Evolutionary conservation across 2,888 invertebrate species (phyloP), one percentile per base, ranked within the genome.

Genomic region (Temnothorax ravouxi): DNA sequence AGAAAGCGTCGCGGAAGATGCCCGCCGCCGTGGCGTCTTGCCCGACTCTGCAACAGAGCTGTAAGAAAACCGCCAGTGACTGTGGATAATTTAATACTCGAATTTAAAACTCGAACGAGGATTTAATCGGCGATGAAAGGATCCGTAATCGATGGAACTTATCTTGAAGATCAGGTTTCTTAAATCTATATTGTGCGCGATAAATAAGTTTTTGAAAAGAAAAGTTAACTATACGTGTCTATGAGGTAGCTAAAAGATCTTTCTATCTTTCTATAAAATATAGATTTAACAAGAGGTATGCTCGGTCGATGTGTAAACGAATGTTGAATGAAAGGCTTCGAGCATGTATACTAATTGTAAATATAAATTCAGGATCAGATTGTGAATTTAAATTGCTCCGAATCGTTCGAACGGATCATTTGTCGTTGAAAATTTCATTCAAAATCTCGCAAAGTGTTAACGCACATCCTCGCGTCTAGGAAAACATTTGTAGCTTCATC

Each of bases 1-100:
- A 72, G 13, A 80, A 80, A 47, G 3, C 47, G 21, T 47, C 79
- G 59, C 56, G 56, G 34, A 56, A 69, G 15, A 56, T 52, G 50
- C 25, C 59, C 21, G 6, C 11, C n/a, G 34, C 11, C n/a, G 34
- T 3, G 29, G 9, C 18, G 21, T 47, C 54, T 29, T 3, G 29
- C 0, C 56, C 79, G 59, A 47, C 0, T 18, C 41, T 77, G 3
- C 47, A 71, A 71, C 77, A 72, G 59, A 80, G 8, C n/a, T 71
- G 79, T 80, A 80, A 80, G 79, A 80, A n/a, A 80, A 71, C 9
- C 1, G 56, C 6, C 71, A 71, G 56, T 71, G 67, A 77, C 15
- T 54, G n/a, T 29, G 54, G 18, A 67, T 67, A 54, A 34, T 34
- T 34, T 34, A 34, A 77, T 44, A 9, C n/a, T 71, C 2, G 15